Percentiles rank a stretch among this genome's conserved stretches.
phyloP scores from a whole-genome alignment of 2,888 invertebrate genomes.

The Ophioninae sp. region DNA sequence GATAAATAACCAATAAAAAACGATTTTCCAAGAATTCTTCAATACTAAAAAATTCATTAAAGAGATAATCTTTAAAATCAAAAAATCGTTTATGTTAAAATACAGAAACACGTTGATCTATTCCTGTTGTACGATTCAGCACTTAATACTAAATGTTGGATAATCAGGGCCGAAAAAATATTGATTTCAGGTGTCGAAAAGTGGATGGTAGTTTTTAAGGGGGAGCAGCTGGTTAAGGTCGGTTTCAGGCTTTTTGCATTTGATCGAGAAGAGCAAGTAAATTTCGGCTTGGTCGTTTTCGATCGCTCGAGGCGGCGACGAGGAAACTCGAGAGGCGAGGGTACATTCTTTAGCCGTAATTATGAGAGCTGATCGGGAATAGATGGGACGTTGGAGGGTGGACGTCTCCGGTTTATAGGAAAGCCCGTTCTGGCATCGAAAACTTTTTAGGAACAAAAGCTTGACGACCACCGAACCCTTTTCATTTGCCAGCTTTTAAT shows the following conservation, averaged over 20 bases:
- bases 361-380: slow-evolving; percentile 45
- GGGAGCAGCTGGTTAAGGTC: background rate
- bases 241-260: background rate
- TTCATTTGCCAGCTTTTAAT: slow-evolving; percentile 64
- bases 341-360: slow-evolving; percentile 55
- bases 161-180: no score
- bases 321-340: slow-evolving; percentile 39
- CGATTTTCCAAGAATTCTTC: no score
- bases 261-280: slow-evolving; percentile 35
- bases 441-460: slow-evolving; percentile 64
- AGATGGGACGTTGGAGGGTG: slow-evolving; percentile 37
- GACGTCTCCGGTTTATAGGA: background rate
- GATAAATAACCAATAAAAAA: no score
- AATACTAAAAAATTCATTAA: no score
- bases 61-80: no score
- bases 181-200: no score
- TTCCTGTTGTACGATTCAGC: background rate
- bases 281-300: slow-evolving; percentile 2
- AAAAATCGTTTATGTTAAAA: background rate
- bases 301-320: slow-evolving; percentile 22
- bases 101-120: background rate
- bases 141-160: background rate
- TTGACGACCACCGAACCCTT: slow-evolving; percentile 59
- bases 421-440: slow-evolving; percentile 39
- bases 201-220: background rate